These are phyloP conservation scores for Rhopalosiphum nymphaeae DNA, from an alignment of 2,888 invertebrate genomes.

Conservation along the genomic window DNA sequence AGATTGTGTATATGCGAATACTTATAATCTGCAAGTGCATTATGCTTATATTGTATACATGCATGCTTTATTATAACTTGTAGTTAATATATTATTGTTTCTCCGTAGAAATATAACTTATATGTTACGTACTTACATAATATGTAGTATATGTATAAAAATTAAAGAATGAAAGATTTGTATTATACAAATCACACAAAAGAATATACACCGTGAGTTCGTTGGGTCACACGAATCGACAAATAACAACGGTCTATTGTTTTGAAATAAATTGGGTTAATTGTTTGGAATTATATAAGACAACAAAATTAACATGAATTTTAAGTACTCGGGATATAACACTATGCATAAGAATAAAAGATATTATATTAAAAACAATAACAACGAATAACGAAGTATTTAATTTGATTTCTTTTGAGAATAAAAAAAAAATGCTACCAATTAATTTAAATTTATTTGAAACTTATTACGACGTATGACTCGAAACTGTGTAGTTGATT, in stretches of 20 bases:
- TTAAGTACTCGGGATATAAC: not conserved
- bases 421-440: not conserved
- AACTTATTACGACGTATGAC: not conserved
- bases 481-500: not conserved
- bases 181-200: not conserved
- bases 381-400: not conserved
- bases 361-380: not conserved
- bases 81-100: not conserved
- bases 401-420: not conserved
- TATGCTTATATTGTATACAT: not conserved
- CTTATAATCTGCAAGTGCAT: not conserved
- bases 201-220: not conserved
- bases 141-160: not conserved
- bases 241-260: conserved; percentile 41
- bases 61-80: not conserved
- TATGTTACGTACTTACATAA: not conserved
- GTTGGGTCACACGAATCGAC: conserved; percentile 10
- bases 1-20: not conserved
- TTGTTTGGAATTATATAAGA: conserved; percentile 15
- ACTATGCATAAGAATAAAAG: not conserved
- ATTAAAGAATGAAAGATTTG: conserved; percentile 8
- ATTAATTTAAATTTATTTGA: not conserved
- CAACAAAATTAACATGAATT: conserved; percentile 16
- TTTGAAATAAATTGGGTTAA: conserved; percentile 13
- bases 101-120: not conserved